Base-by-base conservation (phyloP, 2,113 vertebrate species). In the Spermophilus dauricus region DNA sequence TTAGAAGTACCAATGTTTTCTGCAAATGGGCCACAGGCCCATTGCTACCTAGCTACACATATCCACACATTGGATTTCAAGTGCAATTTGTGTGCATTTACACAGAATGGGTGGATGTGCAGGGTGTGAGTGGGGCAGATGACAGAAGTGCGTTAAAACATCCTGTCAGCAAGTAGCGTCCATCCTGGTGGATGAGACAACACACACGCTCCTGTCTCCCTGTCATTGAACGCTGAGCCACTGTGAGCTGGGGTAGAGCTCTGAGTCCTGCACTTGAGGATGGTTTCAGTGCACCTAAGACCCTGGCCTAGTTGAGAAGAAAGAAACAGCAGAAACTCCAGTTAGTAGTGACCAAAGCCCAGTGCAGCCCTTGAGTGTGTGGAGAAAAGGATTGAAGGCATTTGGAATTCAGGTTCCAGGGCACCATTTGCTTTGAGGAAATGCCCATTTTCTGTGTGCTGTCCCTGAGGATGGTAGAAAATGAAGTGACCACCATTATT, bases 161-260 rank as follows among this genome's bases (percentile, higher is more conserved):
- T 67, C 24, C 34, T 85, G 22, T 16, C n/a, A 65, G 6, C n/a
- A 17, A 86, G 37, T 9, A 80, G 58, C 28, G 3, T 39, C 30
- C 8, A 0, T 30, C 72, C 48, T 51, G 45, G 20, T 20, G 18
- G 48, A 73, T 22, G 16, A 17, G 28, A 13, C 26, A 5, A 42
- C 0, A 4, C 39, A 30, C 24, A 53, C 2, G 0, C 9, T 28
- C 30, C 8, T 58, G 61, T n/a, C 51, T 81, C 26, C 24, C 4
- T 7, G 2, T n/a, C 4, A 24, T 6, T 2, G 8, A 89, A 28
- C 39, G 4, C 72, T 77, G 77, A 53, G 42, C 1, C 2, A 14
- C 28, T 28, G 1, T 30, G 24, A 48, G 12, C 10, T 22, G 8
- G 8, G 67, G 28, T 61, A 34, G 58, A 53, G 24, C 53, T 22